Percentiles rank a stretch among this genome's conserved stretches.
phyloP scores from a whole-genome alignment of 1,140 invertebrate genomes.

The Ganaspis sp. region DNA sequence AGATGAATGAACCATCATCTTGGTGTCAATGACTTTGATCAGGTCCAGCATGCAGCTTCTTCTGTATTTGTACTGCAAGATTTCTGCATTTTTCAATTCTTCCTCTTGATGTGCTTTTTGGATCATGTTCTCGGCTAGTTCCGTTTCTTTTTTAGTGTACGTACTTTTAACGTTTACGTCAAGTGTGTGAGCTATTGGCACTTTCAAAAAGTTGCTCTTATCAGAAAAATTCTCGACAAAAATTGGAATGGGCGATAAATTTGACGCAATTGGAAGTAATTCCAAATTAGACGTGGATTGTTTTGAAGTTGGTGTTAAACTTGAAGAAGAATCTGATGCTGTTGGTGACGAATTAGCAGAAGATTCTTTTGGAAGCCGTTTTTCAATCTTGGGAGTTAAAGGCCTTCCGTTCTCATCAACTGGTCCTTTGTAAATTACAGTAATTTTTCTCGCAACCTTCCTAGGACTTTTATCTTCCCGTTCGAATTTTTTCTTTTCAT shows the following conservation, averaged over 20 bases:
- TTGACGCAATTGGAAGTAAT: too few relatives aligned
- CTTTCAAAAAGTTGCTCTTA: constrained; percentile 18
- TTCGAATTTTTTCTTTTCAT: constrained; percentile 28
- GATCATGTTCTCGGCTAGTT: constrained; percentile 21
- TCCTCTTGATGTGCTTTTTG: constrained; percentile 21
- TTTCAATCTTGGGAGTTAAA: constrained; percentile 12
- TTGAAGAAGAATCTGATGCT: too few relatives aligned
- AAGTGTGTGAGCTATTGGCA: constrained; percentile 34
- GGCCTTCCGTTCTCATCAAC: constrained; percentile 42
- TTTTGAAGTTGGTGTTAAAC: too few relatives aligned
- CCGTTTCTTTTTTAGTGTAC: constrained; percentile 12
- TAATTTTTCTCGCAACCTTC: constrained; percentile 60
- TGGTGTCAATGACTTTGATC: constrained; percentile 67
- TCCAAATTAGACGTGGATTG: too few relatives aligned
- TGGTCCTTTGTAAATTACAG: constrained; percentile 67
- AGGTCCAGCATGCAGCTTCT: constrained; percentile 68
- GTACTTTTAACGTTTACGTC: constrained; percentile 28
- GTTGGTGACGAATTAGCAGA: too few relatives aligned
- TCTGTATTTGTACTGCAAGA: constrained; percentile 54
- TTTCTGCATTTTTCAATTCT: constrained; percentile 32
- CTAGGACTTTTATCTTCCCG: constrained; percentile 36
- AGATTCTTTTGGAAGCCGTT: background rate
- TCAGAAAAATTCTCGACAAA: background rate
- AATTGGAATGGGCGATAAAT: constrained; percentile 35
- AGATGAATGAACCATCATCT: constrained; percentile 60